Evolutionary conservation across 2,888 invertebrate species (phyloP).

Genomic region (Heliconius charithonia): DNA sequence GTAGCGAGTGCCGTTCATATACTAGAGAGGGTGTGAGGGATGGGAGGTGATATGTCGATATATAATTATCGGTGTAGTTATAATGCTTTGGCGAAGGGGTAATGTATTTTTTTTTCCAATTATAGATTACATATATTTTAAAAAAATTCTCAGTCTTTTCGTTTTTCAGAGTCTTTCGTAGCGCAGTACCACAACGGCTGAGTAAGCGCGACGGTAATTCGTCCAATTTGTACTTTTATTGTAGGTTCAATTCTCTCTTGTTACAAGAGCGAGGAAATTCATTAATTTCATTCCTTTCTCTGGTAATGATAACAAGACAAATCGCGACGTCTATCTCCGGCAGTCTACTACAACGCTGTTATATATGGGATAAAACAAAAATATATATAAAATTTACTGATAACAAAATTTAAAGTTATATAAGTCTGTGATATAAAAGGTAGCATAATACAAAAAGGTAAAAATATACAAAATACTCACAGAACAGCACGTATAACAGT

Average conservation of each 20-base stretch:
- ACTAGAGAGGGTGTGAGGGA: conserved; percentile 53
- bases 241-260: too few species aligned
- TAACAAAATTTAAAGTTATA: neutral
- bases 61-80: neutral
- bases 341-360: neutral
- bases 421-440: neutral
- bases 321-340: neutral
- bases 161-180: neutral
- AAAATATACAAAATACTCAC: neutral
- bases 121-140: too few species aligned
- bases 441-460: neutral
- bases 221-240: neutral
- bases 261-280: neutral
- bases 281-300: neutral
- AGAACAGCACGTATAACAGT: neutral
- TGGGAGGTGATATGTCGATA: conserved; percentile 45
- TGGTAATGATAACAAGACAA: neutral
- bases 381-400: neutral
- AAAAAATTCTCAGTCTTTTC: too few species aligned
- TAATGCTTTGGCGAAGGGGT: neutral
- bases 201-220: neutral
- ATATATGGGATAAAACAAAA: neutral
- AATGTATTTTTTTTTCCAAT: too few species aligned
- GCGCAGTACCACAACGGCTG: neutral
- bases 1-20: conserved; percentile 66